Base-by-base conservation (phyloP, 2,113 vertebrate genomes). In the Otocyon megalotis region DNA sequence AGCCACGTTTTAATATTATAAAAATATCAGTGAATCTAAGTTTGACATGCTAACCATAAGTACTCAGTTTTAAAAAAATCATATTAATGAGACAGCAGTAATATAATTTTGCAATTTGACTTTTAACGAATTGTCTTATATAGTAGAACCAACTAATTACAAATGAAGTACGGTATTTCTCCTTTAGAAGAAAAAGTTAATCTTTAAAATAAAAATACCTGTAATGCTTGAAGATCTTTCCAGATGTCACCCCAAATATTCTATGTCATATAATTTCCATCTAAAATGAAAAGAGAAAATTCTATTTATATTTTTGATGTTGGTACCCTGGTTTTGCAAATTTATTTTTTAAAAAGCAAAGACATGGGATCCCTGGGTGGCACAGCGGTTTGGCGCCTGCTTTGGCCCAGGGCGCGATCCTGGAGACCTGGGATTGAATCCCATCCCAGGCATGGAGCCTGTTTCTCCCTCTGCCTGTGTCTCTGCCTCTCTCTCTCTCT, bases 251-350 rank as follows among this genome's bases (percentile, higher is more conserved):
- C 32, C 74, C 97, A 96, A 96, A 94, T 71, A 89, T 28, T 80
- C 90, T 90, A 26, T 60, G 54, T 96, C 90, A 93, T 96, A 96
- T 93, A 96, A 97, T 89, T 98, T 98, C 97, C 98, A 98, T 97
- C 98, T 98, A 94, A 94, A 98, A 97, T 88, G n/a, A 97, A 98
- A 81, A 95, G 8, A 97, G 32, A 97, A 2, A 92, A 88, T 88
- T 79, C 62, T 87, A 86, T 84, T 93, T 87, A 84, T 28, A 71
- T 82, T 90, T 93, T 88, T 81, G 37, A 89, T 95, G 89, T 30
- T 50, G 67, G 48, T 62, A 93, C 0, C 32, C 30, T 62, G 12
- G 2, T 53, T 94, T 93, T 85, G 43, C 69, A 90, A 95, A 85
- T 48, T 65, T 43, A 77, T 81, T 77, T 65, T 81, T 96, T 67